phyloP scores from a whole-genome alignment of 2,113 vertebrate genomes.

The Variabilichromis moorii region DNA sequence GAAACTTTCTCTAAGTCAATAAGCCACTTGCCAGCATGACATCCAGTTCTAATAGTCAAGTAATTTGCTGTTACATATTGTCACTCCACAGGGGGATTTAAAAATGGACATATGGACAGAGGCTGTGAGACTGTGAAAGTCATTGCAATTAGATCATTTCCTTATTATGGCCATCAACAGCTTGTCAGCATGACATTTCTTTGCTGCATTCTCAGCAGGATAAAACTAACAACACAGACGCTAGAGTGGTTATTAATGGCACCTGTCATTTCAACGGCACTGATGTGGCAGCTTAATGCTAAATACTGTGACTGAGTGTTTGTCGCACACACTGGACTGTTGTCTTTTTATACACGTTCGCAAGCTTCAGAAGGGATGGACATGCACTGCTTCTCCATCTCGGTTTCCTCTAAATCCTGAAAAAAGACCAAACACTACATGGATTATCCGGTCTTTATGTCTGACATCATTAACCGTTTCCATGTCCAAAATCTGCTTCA shows the following conservation, averaged over 20 bases:
- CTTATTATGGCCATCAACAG: conserved; percentile 24
- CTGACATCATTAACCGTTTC: fast-evolving
- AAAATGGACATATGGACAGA: conserved; percentile 53
- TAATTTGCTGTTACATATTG: conserved; percentile 44
- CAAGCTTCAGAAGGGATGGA: no score
- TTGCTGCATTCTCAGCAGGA: conserved; percentile 9
- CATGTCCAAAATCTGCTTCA: not conserved
- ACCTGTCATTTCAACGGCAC: conserved; percentile 18
- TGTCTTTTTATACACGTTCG: not conserved
- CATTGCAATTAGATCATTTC: conserved; percentile 29
- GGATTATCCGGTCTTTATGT: not conserved
- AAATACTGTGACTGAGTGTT: not conserved
- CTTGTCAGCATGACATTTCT: conserved; percentile 17
- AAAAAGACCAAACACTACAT: not conserved
- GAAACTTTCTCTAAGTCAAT: conserved; percentile 5
- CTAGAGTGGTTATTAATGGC: not conserved
- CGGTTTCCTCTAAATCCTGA: not conserved
- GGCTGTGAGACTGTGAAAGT: conserved; percentile 16
- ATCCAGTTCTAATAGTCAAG: conserved; percentile 12
- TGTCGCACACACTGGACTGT: not conserved
- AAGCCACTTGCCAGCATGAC: conserved; percentile 5
- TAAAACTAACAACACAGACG: not conserved
- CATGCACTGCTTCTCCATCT: no score
- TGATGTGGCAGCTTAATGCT: not conserved
- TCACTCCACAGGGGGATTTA: conserved; percentile 21